phyloP scores from a whole-genome alignment of 2,797 vertebrate genomes.

The Delichon dasypus region DNA sequence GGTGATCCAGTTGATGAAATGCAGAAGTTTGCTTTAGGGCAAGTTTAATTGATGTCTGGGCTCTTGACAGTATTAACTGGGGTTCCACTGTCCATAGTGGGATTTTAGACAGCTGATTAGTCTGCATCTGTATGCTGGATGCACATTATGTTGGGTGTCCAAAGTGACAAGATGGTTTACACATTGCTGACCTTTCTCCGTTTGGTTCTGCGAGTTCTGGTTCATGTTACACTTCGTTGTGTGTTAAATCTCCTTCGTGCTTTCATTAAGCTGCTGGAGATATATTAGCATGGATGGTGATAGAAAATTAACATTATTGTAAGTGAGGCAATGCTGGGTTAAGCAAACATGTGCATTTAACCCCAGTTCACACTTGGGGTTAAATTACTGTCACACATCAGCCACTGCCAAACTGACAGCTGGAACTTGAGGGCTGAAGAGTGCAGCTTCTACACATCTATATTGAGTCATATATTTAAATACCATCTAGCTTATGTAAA shows the following conservation, averaged over 20 bases:
- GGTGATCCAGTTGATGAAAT: background rate
- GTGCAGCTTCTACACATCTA: background rate
- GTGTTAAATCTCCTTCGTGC: background rate
- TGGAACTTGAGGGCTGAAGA: background rate
- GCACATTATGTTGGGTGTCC: background rate
- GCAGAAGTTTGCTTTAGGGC: background rate
- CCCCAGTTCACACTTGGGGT: background rate
- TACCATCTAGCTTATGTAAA: background rate
- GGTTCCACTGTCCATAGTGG: background rate
- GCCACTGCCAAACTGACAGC: background rate
- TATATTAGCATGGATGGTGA: background rate
- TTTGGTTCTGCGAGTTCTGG: background rate
- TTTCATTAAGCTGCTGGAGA: background rate
- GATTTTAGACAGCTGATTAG: background rate
- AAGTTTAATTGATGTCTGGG: background rate
- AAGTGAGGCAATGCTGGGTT: background rate
- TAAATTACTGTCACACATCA: background rate
- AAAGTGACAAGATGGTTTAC: slow-evolving; percentile 34
- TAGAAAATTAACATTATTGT: slow-evolving; percentile 42
- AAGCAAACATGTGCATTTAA: background rate
- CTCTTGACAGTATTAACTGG: background rate
- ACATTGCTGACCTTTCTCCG: slow-evolving; percentile 24
- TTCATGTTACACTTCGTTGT: background rate
- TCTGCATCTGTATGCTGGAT: background rate
- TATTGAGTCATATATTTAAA: background rate